Percentiles rank a stretch among this genome's conserved stretches.
Evolutionary conservation across 2,797 vertebrate genomes (phyloP).

Genomic region (Tamandua tetradactyla): DNA sequence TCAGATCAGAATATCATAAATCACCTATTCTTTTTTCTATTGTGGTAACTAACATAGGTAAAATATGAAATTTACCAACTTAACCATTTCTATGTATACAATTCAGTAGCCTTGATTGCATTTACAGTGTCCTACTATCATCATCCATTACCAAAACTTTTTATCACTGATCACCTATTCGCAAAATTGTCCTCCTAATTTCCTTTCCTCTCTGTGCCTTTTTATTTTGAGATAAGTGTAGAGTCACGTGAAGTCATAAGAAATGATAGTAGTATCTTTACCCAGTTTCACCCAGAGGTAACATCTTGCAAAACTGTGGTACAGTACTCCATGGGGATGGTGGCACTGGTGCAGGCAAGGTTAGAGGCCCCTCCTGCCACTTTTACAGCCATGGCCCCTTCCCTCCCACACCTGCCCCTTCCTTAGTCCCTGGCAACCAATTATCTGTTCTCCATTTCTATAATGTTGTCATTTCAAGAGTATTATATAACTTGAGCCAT

Average conservation of each 20-base stretch:
- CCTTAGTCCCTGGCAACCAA: no score
- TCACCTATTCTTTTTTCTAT: not conserved
- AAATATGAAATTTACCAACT: no score
- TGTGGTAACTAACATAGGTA: no score
- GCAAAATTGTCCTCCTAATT: not conserved
- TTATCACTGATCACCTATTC: not conserved
- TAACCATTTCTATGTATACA: no score
- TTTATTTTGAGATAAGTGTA: not conserved
- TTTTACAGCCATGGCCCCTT: not conserved
- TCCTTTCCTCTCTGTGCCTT: not conserved
- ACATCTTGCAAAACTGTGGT: no score
- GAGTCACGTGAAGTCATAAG: not conserved
- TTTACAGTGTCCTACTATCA: no score
- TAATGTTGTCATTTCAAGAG: not conserved
- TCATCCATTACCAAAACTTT: no score
- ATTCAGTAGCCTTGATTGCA: no score
- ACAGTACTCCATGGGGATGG: rapidly evolving
- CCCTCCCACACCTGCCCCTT: not conserved
- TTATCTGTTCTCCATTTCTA: not conserved
- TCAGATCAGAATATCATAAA: not conserved
- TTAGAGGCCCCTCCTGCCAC: rapidly evolving
- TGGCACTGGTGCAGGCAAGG: not conserved
- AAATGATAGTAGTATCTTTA: not conserved
- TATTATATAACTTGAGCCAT: not conserved
- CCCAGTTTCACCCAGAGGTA: rapidly evolving